Percentiles rank a stretch among this genome's conserved stretches.
Evolutionary conservation across 2,797 vertebrate species (phyloP).

Genomic region (Clarias pachynema): DNA sequence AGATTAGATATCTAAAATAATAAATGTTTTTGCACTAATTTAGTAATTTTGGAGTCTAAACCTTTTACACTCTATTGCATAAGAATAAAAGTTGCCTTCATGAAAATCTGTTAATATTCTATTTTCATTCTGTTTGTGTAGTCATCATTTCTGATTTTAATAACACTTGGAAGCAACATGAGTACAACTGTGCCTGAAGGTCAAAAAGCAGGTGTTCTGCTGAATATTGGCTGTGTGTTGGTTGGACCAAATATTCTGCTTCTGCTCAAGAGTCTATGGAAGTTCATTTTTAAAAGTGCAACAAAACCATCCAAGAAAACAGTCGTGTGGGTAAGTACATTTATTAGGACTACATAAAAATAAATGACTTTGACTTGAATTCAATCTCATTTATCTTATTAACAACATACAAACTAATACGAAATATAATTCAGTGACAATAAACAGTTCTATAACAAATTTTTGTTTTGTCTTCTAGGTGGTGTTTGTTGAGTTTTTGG

Average conservation of each 20-base stretch:
- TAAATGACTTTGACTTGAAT: background rate
- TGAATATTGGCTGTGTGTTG: constrained; percentile 43
- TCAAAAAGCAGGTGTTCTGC: background rate
- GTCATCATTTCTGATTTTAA: constrained; percentile 10
- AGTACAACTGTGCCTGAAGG: background rate
- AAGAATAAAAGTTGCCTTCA: background rate
- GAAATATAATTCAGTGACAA: background rate
- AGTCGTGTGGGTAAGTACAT: constrained; percentile 2
- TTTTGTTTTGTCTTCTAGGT: background rate
- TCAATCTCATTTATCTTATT: background rate
- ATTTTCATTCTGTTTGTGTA: background rate
- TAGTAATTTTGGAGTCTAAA: background rate
- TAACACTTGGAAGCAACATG: background rate
- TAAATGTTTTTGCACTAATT: background rate
- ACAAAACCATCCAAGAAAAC: constrained; percentile 35
- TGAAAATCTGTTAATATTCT: background rate
- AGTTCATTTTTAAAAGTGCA: constrained; percentile 52
- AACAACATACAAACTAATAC: background rate
- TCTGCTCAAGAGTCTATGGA: constrained; percentile 53
- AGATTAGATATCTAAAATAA: background rate
- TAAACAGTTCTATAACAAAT: background rate
- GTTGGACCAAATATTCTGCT: constrained; percentile 43
- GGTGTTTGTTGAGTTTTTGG: constrained; percentile 14
- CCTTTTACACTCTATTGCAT: background rate
- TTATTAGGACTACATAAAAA: background rate